Evolutionary conservation across 2,888 invertebrate genomes (phyloP), one percentile per base, ranked within the genome.

Genomic region (Meganola albula): DNA sequence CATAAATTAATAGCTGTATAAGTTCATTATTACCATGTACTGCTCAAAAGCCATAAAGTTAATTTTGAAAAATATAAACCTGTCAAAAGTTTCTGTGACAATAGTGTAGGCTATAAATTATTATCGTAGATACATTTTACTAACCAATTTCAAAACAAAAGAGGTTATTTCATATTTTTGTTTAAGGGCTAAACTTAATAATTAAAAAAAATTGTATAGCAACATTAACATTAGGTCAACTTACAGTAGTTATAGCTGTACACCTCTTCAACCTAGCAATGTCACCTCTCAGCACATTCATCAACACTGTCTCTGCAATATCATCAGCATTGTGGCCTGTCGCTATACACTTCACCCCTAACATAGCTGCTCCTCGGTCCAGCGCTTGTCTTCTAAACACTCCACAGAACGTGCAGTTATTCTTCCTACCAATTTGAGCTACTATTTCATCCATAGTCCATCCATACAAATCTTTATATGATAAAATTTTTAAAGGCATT

Each of bases 401-500:
- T 6, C 97, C 97, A 85, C 97, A 97, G 69, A 97, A 97, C 4
- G 97, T 97, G 51, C 99, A 99, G 76, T 99, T 99, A 74, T 98
- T 99, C 66, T 96, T 97, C 32, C 93, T 90, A 0, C 88, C 89
- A 60, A 93, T 93, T 74, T 93, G 92, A 24, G 89, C 89, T 0
- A 99, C 99, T 71, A 99, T 99, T 60, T 94, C 94, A 84, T 99
- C 99, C 98, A 98, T 98, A 2, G 99, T 98, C 99, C 99, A 99
- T 0, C 98, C 98, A 84, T 99, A 99, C 3, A 99, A 84, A 56
- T 99, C 97, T 83, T 98, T 93, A 66, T 99, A 99, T 0, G 98
- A 98, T 4, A 99, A 86, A 40, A 99, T 96, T 85, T 95, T 97
- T 22, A 99, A 82, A 1, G 97, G 93, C 84, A 99, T 92, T 55